phyloP scores from a whole-genome alignment of 2,797 vertebrate species.

The Tenualosa ilisha region DNA sequence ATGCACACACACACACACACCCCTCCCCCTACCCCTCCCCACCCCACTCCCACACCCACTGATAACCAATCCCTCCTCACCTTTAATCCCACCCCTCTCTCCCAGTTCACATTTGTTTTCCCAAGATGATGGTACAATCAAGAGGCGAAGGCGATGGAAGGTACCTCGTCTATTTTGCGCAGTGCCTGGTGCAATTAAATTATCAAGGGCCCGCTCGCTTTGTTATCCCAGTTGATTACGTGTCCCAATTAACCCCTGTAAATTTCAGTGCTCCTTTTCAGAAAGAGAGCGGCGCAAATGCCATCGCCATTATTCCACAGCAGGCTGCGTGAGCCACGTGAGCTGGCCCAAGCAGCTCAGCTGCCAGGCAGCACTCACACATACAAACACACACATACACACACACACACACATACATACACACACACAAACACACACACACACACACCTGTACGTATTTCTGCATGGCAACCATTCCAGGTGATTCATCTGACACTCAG shows the following conservation, averaged over 20 bases:
- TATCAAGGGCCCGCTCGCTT: not conserved
- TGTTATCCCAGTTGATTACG: not conserved
- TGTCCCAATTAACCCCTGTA: constrained; percentile 11
- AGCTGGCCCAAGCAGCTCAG: not conserved
- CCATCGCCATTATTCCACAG: not conserved
- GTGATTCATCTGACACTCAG: not conserved
- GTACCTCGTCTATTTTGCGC: not conserved
- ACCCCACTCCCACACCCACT: too few relatives aligned
- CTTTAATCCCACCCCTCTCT: not conserved
- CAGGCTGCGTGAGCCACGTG: not conserved
- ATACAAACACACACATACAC: not conserved
- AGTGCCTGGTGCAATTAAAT: constrained; percentile 1
- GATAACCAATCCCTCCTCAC: not conserved
- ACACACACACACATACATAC: not conserved
- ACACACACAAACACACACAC: not conserved
- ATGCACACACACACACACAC: too few relatives aligned
- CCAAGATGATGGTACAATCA: not conserved
- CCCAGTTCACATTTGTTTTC: not conserved
- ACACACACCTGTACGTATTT: not conserved
- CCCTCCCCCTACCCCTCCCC: too few relatives aligned
- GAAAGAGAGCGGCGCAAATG: not conserved
- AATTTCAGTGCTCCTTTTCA: not conserved
- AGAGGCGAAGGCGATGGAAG: not conserved
- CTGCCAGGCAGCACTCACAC: not conserved
- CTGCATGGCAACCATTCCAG: not conserved